Evolutionary conservation across 1,140 invertebrate species (phyloP), one percentile per base, ranked within the genome.

Genomic region (Anoplolepis gracilipes): DNA sequence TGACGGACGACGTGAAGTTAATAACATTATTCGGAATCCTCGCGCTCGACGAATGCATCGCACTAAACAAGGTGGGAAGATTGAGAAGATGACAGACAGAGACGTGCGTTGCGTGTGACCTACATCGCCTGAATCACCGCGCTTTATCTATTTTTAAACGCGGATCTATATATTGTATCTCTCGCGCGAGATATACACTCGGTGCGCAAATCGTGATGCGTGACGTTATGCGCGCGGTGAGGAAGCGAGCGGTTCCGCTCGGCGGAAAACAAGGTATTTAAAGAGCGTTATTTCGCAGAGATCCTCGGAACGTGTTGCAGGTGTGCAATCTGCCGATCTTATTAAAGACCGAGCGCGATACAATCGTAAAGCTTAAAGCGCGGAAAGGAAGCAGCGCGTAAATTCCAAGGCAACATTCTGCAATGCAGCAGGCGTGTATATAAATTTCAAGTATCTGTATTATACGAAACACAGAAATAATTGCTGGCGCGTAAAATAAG

Each of bases 111-210:
- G 78, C 78, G 78, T 82, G 78, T 69, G 78, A 82, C 78, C 78
- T 72, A 82, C 65, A 82, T 82, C 78, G 78, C 25, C 16, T 22
- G 67, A 82, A 82, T 82, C 78, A 82, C 78, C 78, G 78, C 78
- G 78, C 53, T 81, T 82, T 82, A 82, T 82, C 78, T 82, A 82
- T 82, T 82, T 82, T 82, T 82, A 82, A 82, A 69, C 62, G 62
- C 53, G 55, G 19, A 53, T 82, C 78, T 72, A 59, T 82, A 59
- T 82, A 82, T 82, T 61, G 67, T 73, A 73, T 82, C 53, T 70
- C 67, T 28, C 28, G 69, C 0, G 46, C 10, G 69, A 39, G 16
- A 33, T 33, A 70, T 49, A 4, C n/a, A 33, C 46, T 77, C 53
- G 33, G 62, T 46, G 53, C 67, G 33, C 49, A 55, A n/a, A 82